Evolutionary conservation across 1,140 invertebrate genomes (phyloP).

Genomic region (Drosophila sechellia): DNA sequence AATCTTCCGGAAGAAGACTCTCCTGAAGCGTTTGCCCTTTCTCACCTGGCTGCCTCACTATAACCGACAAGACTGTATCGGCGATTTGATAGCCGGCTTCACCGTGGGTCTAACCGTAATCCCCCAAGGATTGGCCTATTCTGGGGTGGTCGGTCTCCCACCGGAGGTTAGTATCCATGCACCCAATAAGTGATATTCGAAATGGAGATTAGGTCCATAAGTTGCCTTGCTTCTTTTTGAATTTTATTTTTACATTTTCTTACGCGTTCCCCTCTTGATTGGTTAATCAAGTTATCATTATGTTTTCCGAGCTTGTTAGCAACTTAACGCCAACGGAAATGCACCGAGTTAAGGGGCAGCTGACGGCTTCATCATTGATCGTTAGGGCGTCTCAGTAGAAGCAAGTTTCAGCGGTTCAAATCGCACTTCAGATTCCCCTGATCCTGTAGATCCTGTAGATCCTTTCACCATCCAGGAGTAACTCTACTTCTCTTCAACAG

Average conservation of each 20-base stretch:
- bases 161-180: slow-evolving; percentile 85
- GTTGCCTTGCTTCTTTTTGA: too few species aligned
- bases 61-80: slow-evolving; percentile 86
- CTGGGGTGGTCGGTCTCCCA: slow-evolving; percentile 92
- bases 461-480: background rate
- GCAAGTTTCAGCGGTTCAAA: background rate
- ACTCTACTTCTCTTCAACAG: slow-evolving; percentile 52
- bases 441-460: background rate
- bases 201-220: too few species aligned
- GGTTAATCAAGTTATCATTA: slow-evolving; percentile 2
- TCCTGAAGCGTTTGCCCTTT: slow-evolving; percentile 90
- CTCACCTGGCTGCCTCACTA: slow-evolving; percentile 91
- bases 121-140: slow-evolving; percentile 93
- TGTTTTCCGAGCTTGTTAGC: slow-evolving; percentile 23
- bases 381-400: slow-evolving; percentile 3
- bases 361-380: slow-evolving; percentile 16
- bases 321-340: slow-evolving; percentile 7
- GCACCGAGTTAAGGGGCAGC: background rate
- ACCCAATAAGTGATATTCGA: too few species aligned
- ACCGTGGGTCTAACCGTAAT: slow-evolving; percentile 94
- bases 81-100: slow-evolving; percentile 93
- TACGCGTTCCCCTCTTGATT: background rate
- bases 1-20: slow-evolving; percentile 86
- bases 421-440: too few species aligned
- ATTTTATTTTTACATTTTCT: background rate